Conservation (phyloP, 2,113 vertebrate genomes). For the Narcine bancroftii region DNA sequence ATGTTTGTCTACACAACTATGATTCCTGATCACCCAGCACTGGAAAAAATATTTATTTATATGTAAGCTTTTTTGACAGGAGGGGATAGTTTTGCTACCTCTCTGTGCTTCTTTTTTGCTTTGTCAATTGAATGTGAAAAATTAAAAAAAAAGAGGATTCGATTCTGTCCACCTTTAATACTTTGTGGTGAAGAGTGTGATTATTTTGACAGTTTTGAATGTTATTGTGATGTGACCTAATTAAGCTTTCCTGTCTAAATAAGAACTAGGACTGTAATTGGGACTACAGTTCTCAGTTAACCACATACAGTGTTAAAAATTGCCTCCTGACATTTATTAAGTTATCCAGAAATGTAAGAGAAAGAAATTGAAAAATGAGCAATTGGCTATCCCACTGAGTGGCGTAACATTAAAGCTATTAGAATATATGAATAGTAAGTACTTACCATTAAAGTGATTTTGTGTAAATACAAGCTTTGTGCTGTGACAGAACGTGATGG, state of each 20-base stretch:
- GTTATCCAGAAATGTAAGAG: conserved; percentile 25
- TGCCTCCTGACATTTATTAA: conserved; percentile 33
- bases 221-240: conserved; percentile 25
- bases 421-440: conserved; percentile 37
- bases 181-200: neutral
- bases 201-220: conserved; percentile 36
- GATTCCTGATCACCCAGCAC: neutral
- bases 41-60: neutral
- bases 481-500: neutral
- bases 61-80: neutral
- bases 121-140: neutral
- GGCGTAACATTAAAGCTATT: conserved; percentile 11
- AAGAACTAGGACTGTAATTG: neutral
- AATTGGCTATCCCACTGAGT: conserved; percentile 31
- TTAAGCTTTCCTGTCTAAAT: neutral
- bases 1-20: neutral
- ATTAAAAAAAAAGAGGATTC: neutral
- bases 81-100: too few relatives aligned
- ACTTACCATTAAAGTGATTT: neutral
- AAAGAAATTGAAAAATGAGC: conserved; percentile 3
- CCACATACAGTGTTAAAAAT: conserved; percentile 23
- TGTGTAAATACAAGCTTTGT: neutral
- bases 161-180: neutral
- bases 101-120: neutral
- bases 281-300: neutral